Conservation (phyloP, 2,888 invertebrate genomes). For the Phoenoteleia sp. region DNA sequence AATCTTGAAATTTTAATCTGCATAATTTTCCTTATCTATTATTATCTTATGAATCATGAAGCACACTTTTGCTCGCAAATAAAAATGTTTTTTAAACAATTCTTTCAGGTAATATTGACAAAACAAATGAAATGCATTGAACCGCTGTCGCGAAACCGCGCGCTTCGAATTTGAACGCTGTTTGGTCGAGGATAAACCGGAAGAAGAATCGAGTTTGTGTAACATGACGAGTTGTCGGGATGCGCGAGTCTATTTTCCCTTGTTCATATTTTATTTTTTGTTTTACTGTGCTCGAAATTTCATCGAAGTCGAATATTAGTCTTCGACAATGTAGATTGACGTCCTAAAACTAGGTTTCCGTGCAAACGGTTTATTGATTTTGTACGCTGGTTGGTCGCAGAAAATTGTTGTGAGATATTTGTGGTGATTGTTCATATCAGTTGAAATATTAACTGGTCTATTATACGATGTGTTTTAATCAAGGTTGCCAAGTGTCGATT, state of each 20-base stretch:
- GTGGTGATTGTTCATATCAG: constrained; percentile 51
- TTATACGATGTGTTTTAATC: constrained; percentile 53
- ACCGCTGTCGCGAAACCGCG: constrained; percentile 3
- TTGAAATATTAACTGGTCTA: constrained; percentile 51
- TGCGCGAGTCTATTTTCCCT: neutral
- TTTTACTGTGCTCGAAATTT: constrained; percentile 8
- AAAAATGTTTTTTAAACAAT: neutral
- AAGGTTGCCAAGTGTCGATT: constrained; percentile 34
- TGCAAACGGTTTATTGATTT: constrained; percentile 62
- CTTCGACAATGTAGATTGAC: constrained; percentile 41
- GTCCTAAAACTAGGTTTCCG: constrained; percentile 48
- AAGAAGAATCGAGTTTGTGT: constrained; percentile 37
- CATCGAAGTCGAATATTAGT: constrained; percentile 50
- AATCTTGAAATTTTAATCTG: neutral
- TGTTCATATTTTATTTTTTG: neutral
- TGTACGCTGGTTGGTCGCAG: constrained; percentile 18
- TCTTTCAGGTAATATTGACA: neutral
- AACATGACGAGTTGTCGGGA: constrained; percentile 1
- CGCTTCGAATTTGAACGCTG: constrained; percentile 5
- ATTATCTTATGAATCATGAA: no score
- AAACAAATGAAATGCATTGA: neutral
- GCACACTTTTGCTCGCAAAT: no score
- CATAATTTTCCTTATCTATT: no score
- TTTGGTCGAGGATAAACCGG: constrained; percentile 27
- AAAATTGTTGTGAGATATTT: constrained; percentile 54